A percentile compares a stretch with the other conserved stretches of the same genome.
Evolutionary conservation across 1,140 invertebrate species (phyloP).

Genomic region (Lethrus apterus): DNA sequence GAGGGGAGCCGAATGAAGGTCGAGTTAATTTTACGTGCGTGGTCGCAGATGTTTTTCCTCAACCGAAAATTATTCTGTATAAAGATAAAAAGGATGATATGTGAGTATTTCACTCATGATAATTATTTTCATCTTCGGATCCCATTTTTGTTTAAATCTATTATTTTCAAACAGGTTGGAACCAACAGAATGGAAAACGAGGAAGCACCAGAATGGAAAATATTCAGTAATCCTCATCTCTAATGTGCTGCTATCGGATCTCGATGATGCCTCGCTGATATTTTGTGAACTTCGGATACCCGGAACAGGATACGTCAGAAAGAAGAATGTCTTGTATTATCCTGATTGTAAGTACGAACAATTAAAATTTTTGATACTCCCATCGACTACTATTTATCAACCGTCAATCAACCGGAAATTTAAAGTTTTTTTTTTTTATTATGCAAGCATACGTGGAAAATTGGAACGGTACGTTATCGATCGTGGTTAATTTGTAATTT

Average conservation of each 20-base stretch:
- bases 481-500: no score
- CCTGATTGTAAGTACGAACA: constrained; percentile 32
- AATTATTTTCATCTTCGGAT: background rate
- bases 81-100: constrained; percentile 23
- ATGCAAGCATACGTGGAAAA: constrained; percentile 7
- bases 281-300: constrained; percentile 32
- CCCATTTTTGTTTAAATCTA: background rate
- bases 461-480: no score
- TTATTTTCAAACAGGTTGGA: constrained; percentile 23
- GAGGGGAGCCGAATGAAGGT: constrained; percentile 22
- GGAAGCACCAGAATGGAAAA: constrained; percentile 25
- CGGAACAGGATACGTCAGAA: constrained; percentile 36
- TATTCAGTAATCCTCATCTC: constrained; percentile 31
- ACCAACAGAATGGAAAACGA: constrained; percentile 34
- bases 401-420: background rate
- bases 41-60: constrained; percentile 41
- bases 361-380: no score
- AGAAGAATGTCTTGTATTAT: constrained; percentile 35
- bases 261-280: constrained; percentile 26
- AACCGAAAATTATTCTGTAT: constrained; percentile 40
- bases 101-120: background rate
- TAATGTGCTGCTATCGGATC: constrained; percentile 20
- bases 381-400: background rate
- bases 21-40: constrained; percentile 42
- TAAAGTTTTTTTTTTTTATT: background rate